Base-by-base conservation (phyloP, 2,113 vertebrate species). In the Saguinus midas region DNA sequence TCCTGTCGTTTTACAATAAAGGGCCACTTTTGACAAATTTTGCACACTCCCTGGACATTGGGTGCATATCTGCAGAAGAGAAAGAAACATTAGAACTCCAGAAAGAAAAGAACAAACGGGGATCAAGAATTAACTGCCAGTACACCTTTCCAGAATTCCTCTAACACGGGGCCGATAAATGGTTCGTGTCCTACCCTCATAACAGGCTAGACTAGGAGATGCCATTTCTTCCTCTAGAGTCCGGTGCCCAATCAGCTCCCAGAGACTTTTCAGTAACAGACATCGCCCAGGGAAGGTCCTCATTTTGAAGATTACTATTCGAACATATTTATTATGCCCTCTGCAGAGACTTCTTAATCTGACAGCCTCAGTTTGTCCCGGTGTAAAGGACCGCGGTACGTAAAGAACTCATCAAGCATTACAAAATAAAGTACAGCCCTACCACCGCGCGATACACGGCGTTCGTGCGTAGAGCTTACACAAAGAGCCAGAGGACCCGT, bases 31-130 rank as follows among this genome's bases (percentile, higher is more conserved):
- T 12, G 98, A 98, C 57, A 72, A 66, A 79, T 93, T 90, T 20
- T 93, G 94, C 90, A 91, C 90, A 43, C 37, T 79, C 55, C 97
- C 98, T 0, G 97, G 91, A 95, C 98, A 98, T 73, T 92, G 94
- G 61, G 45, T 88, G 83, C 98, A 98, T 45, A 97, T 73, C 98
- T 97, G 97, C n/a, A 80, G 58, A 89, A 96, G 50, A 97, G 43
- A 95, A 66, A 91, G 32, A 87, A 92, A 94, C 8, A 90, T 84
- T 92, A 96, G 48, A 35, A 75, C 12, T 91, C 25, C 18, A 82
- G 21, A 70, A 89, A 70, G 18, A 76, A 90, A 48, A 66, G n/a
- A 90, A 93, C 1, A 68, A 84, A 80, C 40, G 57, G 37, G 37
- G 17, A 78, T 61, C 66, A 79, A 95, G 66, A 52, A 40, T 78